Evolutionary conservation across 2,888 invertebrate species (phyloP).

Genomic region (Eutolmus rufibarbis): DNA sequence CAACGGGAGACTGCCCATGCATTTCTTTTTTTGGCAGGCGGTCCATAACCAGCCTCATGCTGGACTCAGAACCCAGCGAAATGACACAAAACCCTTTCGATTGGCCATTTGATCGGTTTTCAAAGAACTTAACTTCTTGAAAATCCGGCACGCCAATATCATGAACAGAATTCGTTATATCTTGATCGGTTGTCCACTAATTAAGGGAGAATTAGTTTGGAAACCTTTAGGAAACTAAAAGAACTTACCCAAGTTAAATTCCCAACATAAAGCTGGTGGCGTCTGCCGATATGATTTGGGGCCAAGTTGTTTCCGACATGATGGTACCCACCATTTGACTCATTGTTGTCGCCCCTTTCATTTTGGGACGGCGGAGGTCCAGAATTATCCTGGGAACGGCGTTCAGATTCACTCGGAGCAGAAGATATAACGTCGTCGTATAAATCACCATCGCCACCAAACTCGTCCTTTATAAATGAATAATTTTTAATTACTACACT

Average conservation of each 20-base stretch:
- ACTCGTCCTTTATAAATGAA: conserved; percentile 57
- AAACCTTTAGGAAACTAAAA: background rate
- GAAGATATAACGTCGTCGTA: conserved; percentile 95
- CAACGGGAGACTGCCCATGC: conserved; percentile 94
- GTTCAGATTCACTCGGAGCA: conserved; percentile 71
- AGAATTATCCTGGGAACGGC: conserved; percentile 66
- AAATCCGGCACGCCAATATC: conserved; percentile 91
- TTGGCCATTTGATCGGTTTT: conserved; percentile 98
- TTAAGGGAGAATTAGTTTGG: background rate
- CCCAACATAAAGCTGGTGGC: conserved; percentile 94
- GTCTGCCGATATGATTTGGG: conserved; percentile 75
- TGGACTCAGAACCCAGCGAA: conserved; percentile 90
- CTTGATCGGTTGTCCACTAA: conserved; percentile 98
- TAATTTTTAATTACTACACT: conserved; percentile 4
- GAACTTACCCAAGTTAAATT: conserved; percentile 95
- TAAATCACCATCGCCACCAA: conserved; percentile 76
- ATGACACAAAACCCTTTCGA: conserved; percentile 98
- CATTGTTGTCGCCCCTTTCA: conserved; percentile 68
- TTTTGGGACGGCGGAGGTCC: conserved; percentile 68
- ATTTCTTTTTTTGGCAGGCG: conserved; percentile 93
- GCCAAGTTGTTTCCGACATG: conserved; percentile 73
- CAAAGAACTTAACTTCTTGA: conserved; percentile 98
- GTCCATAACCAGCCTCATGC: conserved; percentile 89
- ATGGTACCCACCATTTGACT: conserved; percentile 78
- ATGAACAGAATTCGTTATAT: conserved; percentile 88